These are phyloP conservation scores for Stomatorhinus walkeri DNA, from an alignment of 2,797 vertebrate species.

Conservation along the genomic window DNA sequence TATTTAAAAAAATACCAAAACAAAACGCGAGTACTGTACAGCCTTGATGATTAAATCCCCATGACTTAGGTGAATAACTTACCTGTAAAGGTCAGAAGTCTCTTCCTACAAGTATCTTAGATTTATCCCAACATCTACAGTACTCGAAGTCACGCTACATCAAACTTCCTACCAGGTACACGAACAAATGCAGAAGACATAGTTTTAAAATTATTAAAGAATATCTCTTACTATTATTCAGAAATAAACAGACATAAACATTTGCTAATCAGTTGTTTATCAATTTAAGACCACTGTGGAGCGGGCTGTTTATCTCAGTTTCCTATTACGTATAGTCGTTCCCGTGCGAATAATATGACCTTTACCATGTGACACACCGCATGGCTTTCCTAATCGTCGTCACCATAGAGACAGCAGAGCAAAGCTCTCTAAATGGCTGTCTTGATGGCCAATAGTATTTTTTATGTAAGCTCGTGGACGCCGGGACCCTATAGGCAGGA, in stretches of 20 bases:
- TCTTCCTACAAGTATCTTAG: background rate
- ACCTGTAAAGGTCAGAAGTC: background rate
- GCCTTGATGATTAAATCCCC: background rate
- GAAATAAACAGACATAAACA: background rate
- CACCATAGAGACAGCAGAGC: constrained; percentile 43
- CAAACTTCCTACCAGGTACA: background rate
- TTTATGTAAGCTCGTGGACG: constrained; percentile 16
- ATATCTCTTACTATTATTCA: background rate
- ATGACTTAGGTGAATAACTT: background rate
- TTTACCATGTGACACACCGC: constrained; percentile 46
- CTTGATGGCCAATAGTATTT: constrained; percentile 38
- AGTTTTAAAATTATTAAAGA: background rate
- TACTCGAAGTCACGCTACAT: background rate
- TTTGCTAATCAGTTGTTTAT: background rate
- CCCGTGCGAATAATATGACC: constrained; percentile 31
- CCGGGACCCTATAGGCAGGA: constrained; percentile 25
- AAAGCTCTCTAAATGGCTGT: constrained; percentile 39
- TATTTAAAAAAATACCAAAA: background rate
- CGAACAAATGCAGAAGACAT: background rate
- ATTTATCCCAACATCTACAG: background rate
- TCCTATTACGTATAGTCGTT: background rate
- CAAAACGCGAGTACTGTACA: background rate
- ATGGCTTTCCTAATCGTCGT: constrained; percentile 33
- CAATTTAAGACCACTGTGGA: background rate
- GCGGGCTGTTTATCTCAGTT: background rate